Base-by-base conservation (phyloP, 1,140 invertebrate genomes). In the Megathymus violae region DNA sequence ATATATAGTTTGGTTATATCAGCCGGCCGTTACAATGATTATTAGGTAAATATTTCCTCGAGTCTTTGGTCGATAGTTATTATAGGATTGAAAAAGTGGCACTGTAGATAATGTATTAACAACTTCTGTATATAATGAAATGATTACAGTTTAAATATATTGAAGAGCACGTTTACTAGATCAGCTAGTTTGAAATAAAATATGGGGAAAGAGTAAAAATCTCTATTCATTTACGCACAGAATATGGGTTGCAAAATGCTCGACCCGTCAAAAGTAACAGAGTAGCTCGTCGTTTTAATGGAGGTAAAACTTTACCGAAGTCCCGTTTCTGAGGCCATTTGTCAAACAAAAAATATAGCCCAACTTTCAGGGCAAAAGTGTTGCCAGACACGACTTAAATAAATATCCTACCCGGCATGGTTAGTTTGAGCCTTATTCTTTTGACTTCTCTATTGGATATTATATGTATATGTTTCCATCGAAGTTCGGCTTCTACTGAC, bases 321-420 rank as follows among this genome's bases (percentile, higher is more conserved):
- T 74, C 74, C 58, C 71, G 67, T 78, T 78, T 67, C 67, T 62
- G 64, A 51, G 43, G 61, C 67, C 72, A 78, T 78, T 78, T 73
- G 72, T 78, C 72, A 78, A 75, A 78, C 67, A 73, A 78, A 78
- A 78, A 78, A 78, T 78, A 75, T 78, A 56, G 62, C 58, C 59
- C 54, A 78, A 75, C 56, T 78, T 78, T 82, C 73, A 78, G 74
- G 56, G 72, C 72, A 75, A 78, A 69, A 84, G 75, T 78, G 71
- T 76, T 84, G 69, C 79, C 69, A 75, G 77, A 80, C 78, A 80
- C 65, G 76, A 80, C 74, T 78, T 85, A 75, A 82, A 88, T 85
- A 85, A 81, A 87, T 87, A 85, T 76, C 72, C 62, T 48, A 38
- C 34, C 22, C 25, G 38, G 60, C 59, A 65, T 59, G 64, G 67